Evolutionary conservation across 2,888 invertebrate species (phyloP), one percentile per base, ranked within the genome.

Genomic region (Mythimna ferrago): DNA sequence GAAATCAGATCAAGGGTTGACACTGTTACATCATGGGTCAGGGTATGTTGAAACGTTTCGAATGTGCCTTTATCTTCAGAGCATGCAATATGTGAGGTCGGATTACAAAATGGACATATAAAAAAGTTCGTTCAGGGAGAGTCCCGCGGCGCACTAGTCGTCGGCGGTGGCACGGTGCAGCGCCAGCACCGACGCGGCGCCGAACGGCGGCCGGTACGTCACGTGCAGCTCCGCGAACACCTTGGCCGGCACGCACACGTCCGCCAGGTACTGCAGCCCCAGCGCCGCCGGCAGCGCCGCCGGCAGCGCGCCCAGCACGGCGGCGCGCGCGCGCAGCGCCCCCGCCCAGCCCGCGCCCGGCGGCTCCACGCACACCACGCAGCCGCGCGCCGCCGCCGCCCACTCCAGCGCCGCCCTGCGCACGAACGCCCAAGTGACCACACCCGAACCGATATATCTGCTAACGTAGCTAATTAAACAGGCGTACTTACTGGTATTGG

Each of bases 201-300:
- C 95, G 91, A 99, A 99, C 10, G 99, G 99, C 83, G 98, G 98
- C 88, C 97, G 97, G 96, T 99, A 99, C 81, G 97, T 96, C 79
- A 99, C 97, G 71, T 98, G 97, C 85, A 97, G 97, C 87, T 98
- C 97, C 68, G 96, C 95, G 95, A 98, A 98, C 87, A 98, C 97
- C 9, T 71, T 76, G 83, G 97, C 96, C 44, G 99, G 99, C 89
- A 99, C 97, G 84, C 71, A 89, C 82, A 80, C 80, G 80, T 80
- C 71, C 26, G 86, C 81, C 88, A 82, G 78, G 78, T 70, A 66
- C 82, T 56, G 69, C 90, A 86, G 86, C 91, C 89, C 66, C 85
- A 80, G 84, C 80, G 92, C 89, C 83, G 90, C 78, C 69, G 68
- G 9, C 76, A 68, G 85, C 83, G 97, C 89, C 97, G 97, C 63